Evolutionary conservation across 2,113 vertebrate genomes (phyloP), one percentile per base, ranked within the genome.

Genomic region (Triplophysa tibetana): DNA sequence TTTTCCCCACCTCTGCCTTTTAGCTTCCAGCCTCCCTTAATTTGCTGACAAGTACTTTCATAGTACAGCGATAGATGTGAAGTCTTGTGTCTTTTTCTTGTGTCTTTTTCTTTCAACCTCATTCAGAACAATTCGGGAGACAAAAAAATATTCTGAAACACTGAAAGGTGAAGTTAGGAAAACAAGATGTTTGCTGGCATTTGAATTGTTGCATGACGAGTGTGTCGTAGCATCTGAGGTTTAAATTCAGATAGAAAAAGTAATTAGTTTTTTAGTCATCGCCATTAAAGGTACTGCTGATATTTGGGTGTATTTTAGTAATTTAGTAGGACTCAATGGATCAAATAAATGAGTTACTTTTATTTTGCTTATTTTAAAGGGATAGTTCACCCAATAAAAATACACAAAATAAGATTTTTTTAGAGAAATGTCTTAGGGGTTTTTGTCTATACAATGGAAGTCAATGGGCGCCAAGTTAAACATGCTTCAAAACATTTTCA

Each of bases 1-100:
- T 24, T 70, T 64, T 70, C 48, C 65, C 66, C 52, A 77, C 66
- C 60, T 70, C 70, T 81, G 66, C 73, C 43, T 70, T 81, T 77
- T 65, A 70, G 75, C 58, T 60, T 21, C 62, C 58, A 24, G 48
- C 23, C 67, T 72, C 50, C 29, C n/a, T 84, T 81, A 52, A 73
- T 48, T 60, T 63, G 41, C 63, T 83, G 52, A 23, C 66, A 67
- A 80, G 61, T 52, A 56, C 73, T 48, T 77, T 74, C 23, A 67
- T 69, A 78, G 63, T n/a, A 48, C 38, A 75, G 1, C 48, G 58
- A 23, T 63, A 8, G 41, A 63, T n/a, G 41, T 62, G 23, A 75
- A 63, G 58, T 63, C 58, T 62, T 26, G 41, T 16, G 73, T 38
- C 41, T 63, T 26, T 38, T 62, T 43, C 70, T 74, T 60, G 41